These are phyloP conservation scores for Drosophila eugracilis DNA, from an alignment of 1,140 invertebrate genomes.

Conservation along the genomic window DNA sequence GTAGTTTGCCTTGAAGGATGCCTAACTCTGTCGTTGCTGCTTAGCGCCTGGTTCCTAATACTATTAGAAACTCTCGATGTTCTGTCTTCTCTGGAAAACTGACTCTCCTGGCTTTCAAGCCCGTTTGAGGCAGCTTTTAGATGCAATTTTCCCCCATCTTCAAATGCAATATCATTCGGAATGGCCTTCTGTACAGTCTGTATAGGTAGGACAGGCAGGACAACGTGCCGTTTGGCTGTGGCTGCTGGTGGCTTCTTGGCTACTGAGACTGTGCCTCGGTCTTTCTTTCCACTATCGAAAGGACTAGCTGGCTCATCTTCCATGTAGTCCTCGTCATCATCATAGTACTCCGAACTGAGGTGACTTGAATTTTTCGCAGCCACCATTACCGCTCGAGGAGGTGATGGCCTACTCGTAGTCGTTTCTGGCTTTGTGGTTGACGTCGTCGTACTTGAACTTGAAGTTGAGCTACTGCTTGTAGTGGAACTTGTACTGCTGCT, in stretches of 20 bases:
- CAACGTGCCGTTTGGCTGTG: constrained; percentile 25
- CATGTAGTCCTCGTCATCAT: constrained; percentile 51
- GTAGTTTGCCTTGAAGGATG: background rate
- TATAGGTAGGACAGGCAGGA: background rate
- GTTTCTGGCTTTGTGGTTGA: background rate
- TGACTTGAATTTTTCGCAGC: background rate
- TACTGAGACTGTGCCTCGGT: background rate
- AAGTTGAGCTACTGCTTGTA: background rate
- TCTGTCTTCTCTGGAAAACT: background rate
- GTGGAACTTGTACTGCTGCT: background rate
- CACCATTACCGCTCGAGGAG: background rate
- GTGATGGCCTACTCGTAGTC: background rate
- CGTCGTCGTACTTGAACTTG: background rate
- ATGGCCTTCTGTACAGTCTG: background rate
- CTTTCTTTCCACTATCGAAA: constrained; percentile 3
- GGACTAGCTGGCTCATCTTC: constrained; percentile 52
- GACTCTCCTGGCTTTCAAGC: background rate
- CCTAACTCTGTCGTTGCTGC: background rate
- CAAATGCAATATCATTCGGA: background rate
- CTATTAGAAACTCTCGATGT: background rate
- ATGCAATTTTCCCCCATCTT: background rate
- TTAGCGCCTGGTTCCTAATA: background rate
- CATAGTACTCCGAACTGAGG: constrained; percentile 48
- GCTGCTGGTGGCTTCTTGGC: background rate
- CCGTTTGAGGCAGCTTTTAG: background rate